phyloP scores from a whole-genome alignment of 1,140 invertebrate species.

The Antheraea mylitta region DNA sequence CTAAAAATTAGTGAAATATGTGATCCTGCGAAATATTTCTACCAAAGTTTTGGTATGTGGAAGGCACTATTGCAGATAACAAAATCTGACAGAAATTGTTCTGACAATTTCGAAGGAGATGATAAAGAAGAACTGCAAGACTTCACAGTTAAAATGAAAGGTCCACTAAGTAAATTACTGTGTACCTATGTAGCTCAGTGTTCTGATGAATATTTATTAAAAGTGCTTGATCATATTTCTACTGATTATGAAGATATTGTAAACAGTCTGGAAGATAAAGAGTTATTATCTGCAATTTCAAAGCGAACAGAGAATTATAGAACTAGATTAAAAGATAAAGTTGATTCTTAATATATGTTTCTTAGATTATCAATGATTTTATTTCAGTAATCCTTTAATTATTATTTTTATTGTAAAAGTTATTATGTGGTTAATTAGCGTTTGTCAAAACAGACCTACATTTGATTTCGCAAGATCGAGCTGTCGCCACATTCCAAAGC shows the following conservation, averaged over 20 bases:
- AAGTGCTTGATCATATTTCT: constrained; percentile 41
- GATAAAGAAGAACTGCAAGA: constrained; percentile 51
- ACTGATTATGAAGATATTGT: constrained; percentile 51
- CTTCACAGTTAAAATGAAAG: constrained; percentile 48
- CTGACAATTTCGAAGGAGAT: constrained; percentile 51
- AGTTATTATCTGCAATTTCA: constrained; percentile 32
- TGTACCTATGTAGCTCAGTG: constrained; percentile 52
- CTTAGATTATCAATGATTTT: background rate
- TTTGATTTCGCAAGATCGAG: too few species aligned
- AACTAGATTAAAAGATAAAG: constrained; percentile 52
- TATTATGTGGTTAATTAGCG: too few species aligned
- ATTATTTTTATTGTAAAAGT: too few species aligned
- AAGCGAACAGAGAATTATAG: constrained; percentile 48
- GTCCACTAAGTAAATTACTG: constrained; percentile 44
- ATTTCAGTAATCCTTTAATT: background rate
- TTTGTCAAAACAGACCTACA: too few species aligned
- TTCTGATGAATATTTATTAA: constrained; percentile 40
- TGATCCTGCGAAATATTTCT: constrained; percentile 42
- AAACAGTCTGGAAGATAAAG: constrained; percentile 35
- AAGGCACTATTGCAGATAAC: constrained; percentile 41
- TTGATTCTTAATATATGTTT: constrained; percentile 37
- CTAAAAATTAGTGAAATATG: constrained; percentile 38
- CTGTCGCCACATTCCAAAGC: too few species aligned
- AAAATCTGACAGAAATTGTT: constrained; percentile 39
- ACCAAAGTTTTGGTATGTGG: constrained; percentile 54